Evolutionary conservation across 2,113 vertebrate species (phyloP), one percentile per base, ranked within the genome.

Genomic region (Candoia aspera): DNA sequence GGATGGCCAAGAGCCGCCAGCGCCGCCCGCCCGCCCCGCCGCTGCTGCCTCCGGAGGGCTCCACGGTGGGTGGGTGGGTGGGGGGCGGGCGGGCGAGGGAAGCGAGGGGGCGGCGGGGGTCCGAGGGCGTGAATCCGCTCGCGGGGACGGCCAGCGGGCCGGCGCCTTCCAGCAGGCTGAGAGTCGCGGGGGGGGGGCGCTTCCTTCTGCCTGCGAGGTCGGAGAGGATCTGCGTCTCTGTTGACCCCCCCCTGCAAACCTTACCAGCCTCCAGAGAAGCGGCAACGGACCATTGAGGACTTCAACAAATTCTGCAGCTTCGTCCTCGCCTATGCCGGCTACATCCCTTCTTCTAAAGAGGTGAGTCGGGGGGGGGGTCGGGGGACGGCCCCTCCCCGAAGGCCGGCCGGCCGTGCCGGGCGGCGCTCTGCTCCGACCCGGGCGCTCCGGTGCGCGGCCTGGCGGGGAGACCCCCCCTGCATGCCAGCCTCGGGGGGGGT

Each of bases 251-350:
- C 19, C 57, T 4, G 1, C 29, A 19, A 5, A 0, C 0, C 42
- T 57, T 15, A 8, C 83, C 26, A 99, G 98, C 98, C 98, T 88
- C 98, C 98, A 46, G 98, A 98, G 95, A 98, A 98, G 95, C 98
- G 98, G 89, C 98, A 98, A 94, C 98, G 98, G 94, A 99, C 98
- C 1, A 98, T 99, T 84, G 98, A 99, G 91, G 98, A 99, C 96
- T 99, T 99, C 97, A 99, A 99, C 96, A 98, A 99, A 96, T 99
- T 99, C 95, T 99, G 98, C 96, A 99, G 98, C 95, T 98, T 99
- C 93, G 98, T 99, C 53, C 96, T 99, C 94, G 98, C 98, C 0
- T 99, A 99, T 88, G 98, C 98, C 0, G 98, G 98, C 59, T 99
- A 99, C 94, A 99, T 98, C 93, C 98, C 98, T 0, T 96, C 98